These are phyloP conservation scores for Coleophora deauratella DNA, from an alignment of 2,888 invertebrate species.

Conservation along the genomic window DNA sequence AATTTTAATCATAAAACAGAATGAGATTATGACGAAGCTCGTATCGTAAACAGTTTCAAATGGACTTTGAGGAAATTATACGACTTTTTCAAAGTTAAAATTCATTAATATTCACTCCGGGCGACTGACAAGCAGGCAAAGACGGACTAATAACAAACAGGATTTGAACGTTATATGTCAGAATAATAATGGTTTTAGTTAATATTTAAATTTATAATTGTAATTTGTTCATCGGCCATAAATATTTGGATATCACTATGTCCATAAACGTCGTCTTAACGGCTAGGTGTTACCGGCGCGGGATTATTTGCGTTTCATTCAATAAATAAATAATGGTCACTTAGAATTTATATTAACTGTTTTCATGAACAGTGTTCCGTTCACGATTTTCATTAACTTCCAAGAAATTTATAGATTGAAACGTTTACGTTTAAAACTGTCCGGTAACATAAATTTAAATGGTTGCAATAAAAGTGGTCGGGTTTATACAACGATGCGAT, in stretches of 20 bases:
- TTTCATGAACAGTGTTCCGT: too few species aligned
- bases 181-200: constrained; percentile 33
- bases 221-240: constrained; percentile 56
- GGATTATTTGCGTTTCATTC: constrained; percentile 36
- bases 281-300: constrained; percentile 38
- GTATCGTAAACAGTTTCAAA: constrained; percentile 28
- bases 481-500: not conserved
- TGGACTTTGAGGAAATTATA: constrained; percentile 27
- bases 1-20: constrained; percentile 40
- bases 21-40: constrained; percentile 35
- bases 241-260: constrained; percentile 49
- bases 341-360: too few species aligned
- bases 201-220: constrained; percentile 55
- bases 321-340: constrained; percentile 38
- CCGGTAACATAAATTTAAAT: too few species aligned
- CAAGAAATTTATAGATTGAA: too few species aligned
- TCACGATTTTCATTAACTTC: too few species aligned
- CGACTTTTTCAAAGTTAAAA: constrained; percentile 29
- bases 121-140: constrained; percentile 37
- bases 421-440: too few species aligned
- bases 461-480: too few species aligned
- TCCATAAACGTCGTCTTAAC: constrained; percentile 47
- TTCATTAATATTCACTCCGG: constrained; percentile 55
- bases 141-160: constrained; percentile 39
- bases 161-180: constrained; percentile 48